Base-by-base conservation (phyloP, 2,888 invertebrate species). In the Suillia variegata region DNA sequence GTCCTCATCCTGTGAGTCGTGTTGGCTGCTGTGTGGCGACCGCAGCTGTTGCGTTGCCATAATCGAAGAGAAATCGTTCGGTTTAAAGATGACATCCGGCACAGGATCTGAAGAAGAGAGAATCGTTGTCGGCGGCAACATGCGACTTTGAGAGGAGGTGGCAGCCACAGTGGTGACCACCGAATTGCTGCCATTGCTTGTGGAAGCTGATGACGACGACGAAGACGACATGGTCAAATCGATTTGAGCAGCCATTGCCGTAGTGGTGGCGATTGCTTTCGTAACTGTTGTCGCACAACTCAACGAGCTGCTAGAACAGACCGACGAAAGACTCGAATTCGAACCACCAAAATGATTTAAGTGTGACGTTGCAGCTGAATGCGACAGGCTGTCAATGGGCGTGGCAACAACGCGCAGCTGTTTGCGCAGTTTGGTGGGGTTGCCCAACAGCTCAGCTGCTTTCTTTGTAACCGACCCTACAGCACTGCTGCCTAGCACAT, bases 21-120 rank as follows among this genome's bases (percentile, higher is more conserved):
- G 66, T 18, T 66, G 72, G 38, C 70, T 71, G 48, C 67, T 65
- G 50, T 66, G 47, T n/a, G 13, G 15, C 2, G 62, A 66, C n/a
- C 75, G 75, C 52, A 78, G 58, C 56, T 78, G 78, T 51, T 78
- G 78, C 2, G 79, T 73, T 34, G 73, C 75, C 64, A 77, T 69
- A 18, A 78, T 69, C 2, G 78, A 82, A 49, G 84, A 77, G 31
- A 84, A 78, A 60, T 79, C 78, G 63, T 75, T 79, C 12, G 79
- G 77, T 62, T 77, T 74, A 56, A 79, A 78, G 54, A 78, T 67
- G 21, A 79, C 75, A 68, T 79, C 79, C 2, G 74, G 76, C 61
- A 78, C 58, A 2, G 77, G 79, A 65, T 79, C 79, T n/a, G 78
- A 79, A 1, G 78, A 78, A 1, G 77, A 77, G 1, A 78, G 58